A percentile compares a stretch with the other conserved stretches of the same genome.
phyloP scores from a whole-genome alignment of 2,888 invertebrate species.

The Andricus quercusramuli region DNA sequence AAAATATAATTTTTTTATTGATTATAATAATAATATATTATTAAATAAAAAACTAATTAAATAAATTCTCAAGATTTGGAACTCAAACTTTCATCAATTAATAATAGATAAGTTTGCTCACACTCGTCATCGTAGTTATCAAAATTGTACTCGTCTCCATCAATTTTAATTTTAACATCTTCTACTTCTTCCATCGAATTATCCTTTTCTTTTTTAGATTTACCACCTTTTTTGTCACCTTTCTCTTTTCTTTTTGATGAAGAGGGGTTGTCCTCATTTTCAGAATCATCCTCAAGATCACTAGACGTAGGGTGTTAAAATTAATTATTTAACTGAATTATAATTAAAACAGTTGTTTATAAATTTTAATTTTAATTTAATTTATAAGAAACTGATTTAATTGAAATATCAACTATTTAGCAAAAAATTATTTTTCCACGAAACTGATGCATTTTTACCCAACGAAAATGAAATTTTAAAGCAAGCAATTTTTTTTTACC shows the following conservation, averaged over 20 bases:
- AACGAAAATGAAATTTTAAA: too few species aligned
- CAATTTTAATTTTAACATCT: slow-evolving; percentile 49
- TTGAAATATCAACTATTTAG: too few species aligned
- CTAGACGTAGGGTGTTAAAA: slow-evolving; percentile 48
- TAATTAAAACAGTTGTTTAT: too few species aligned
- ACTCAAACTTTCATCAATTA: background rate
- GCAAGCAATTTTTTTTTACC: too few species aligned
- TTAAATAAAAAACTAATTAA: slow-evolving; percentile 12
- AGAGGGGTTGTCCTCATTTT: slow-evolving; percentile 18
- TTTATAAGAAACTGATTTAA: too few species aligned
- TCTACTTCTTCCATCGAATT: slow-evolving; percentile 21
- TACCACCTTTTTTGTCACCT: slow-evolving; percentile 75
- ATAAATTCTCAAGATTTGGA: background rate
- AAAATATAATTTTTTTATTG: too few species aligned
- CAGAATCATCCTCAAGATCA: slow-evolving; percentile 50
- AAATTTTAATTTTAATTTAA: too few species aligned
- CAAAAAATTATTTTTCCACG: too few species aligned
- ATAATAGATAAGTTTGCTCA: slow-evolving; percentile 62
- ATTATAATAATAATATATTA: too few species aligned
- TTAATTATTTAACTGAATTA: background rate
- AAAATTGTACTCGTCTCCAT: slow-evolving; percentile 83
- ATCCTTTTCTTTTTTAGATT: slow-evolving; percentile 65
- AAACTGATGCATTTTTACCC: too few species aligned
- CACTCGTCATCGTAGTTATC: slow-evolving; percentile 88
- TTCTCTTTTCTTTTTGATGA: slow-evolving; percentile 12